Conservation (phyloP, 2,113 vertebrate species). For the Cisticola juncidis region DNA sequence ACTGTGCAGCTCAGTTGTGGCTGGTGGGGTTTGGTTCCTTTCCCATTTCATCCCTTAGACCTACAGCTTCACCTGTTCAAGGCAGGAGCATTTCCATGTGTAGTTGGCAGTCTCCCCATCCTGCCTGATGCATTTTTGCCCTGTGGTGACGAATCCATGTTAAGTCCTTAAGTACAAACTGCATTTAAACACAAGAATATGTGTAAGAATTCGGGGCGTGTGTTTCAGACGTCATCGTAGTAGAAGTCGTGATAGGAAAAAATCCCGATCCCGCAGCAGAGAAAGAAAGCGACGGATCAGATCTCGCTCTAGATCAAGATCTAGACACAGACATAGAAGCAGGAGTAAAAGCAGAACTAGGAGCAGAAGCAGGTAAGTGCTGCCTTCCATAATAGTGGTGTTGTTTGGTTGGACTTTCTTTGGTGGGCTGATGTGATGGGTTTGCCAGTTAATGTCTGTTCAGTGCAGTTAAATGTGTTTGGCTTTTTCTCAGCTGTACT, state of each 20-base stretch:
- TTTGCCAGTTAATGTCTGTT: neutral
- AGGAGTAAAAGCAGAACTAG: constrained; percentile 88
- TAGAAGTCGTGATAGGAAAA: constrained; percentile 87
- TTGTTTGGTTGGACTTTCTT: accelerated
- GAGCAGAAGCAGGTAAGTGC: constrained; percentile 90
- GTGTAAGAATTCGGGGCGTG: neutral
- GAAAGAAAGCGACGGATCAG: constrained; percentile 88
- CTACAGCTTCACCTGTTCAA: neutral
- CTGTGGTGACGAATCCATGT: neutral
- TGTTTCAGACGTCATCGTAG: constrained; percentile 87
- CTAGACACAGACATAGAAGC: constrained; percentile 89
- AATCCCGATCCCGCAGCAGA: constrained; percentile 86
- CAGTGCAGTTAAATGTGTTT: neutral
- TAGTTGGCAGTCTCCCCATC: neutral
- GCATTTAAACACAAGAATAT: neutral
- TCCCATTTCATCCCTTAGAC: neutral
- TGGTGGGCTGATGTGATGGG: neutral
- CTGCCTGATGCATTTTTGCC: neutral
- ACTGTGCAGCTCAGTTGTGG: neutral
- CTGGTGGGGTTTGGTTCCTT: neutral
- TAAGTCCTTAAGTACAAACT: neutral
- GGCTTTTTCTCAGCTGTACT: neutral
- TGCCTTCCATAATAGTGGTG: accelerated
- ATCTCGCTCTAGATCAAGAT: constrained; percentile 88
- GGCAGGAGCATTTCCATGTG: neutral